phyloP scores from a whole-genome alignment of 2,888 invertebrate species.

The Mythimna ferrago region DNA sequence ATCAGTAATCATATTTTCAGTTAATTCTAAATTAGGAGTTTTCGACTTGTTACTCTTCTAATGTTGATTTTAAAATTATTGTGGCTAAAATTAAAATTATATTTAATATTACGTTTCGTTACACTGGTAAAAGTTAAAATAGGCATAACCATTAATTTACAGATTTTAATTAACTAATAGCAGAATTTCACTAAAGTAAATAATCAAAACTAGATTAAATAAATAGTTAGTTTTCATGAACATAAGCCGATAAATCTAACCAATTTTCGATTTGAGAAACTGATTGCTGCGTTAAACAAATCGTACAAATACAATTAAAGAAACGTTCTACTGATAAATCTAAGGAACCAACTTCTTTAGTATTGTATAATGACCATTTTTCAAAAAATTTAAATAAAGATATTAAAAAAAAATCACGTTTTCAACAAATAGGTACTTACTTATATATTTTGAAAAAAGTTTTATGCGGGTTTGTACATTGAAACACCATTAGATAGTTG shows the following conservation, averaged over 20 bases:
- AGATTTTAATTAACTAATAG: background rate
- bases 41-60: background rate
- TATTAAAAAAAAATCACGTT: background rate
- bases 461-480: background rate
- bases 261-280: background rate
- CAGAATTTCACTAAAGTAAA: background rate
- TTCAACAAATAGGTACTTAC: background rate
- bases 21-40: background rate
- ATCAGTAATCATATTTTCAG: background rate
- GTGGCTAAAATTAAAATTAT: background rate
- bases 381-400: background rate
- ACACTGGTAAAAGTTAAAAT: background rate
- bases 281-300: conserved; percentile 14
- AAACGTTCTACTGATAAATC: background rate
- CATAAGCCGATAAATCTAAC: background rate
- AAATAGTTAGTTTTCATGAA: background rate
- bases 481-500: background rate
- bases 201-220: background rate
- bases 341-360: background rate
- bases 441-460: background rate
- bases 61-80: background rate
- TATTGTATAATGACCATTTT: background rate
- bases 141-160: background rate
- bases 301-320: background rate
- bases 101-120: conserved; percentile 14